Conservation (phyloP, 1,140 invertebrate species). For the Drosophila bifasciata region DNA sequence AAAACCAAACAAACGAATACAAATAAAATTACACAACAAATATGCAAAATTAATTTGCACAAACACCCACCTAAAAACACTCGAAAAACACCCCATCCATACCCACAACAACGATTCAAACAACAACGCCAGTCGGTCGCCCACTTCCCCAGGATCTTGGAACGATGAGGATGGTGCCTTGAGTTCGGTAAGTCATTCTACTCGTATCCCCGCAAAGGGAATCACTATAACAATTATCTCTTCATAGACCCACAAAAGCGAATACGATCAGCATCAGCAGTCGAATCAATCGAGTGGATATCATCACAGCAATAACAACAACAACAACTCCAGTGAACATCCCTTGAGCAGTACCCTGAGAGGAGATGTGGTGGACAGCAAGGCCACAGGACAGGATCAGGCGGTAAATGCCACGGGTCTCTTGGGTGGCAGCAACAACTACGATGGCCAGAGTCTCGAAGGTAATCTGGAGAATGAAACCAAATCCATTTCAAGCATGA, state of each 20-base stretch:
- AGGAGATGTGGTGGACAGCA: conserved; percentile 72
- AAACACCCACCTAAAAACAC: conserved; percentile 28
- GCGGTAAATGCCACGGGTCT: background rate
- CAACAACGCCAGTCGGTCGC: conserved; percentile 69
- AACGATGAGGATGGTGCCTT: conserved; percentile 82
- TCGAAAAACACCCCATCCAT: conserved; percentile 29
- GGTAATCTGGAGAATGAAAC: conserved; percentile 91
- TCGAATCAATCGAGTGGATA: conserved; percentile 56
- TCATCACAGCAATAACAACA: conserved; percentile 49
- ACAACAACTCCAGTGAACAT: conserved; percentile 55
- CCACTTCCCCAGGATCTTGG: conserved; percentile 83
- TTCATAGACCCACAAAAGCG: conserved; percentile 74
- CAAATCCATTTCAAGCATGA: conserved; percentile 87
- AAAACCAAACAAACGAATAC: conserved; percentile 15
- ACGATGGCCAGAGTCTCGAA: conserved; percentile 70
- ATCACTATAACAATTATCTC: background rate
- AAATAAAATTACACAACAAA: conserved; percentile 44
- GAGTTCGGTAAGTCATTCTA: conserved; percentile 70
- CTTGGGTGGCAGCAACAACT: conserved; percentile 30
- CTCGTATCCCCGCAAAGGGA: background rate
- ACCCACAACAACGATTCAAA: conserved; percentile 43
- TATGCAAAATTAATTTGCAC: conserved; percentile 63
- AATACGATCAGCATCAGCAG: conserved; percentile 71
- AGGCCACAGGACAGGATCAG: conserved; percentile 47
- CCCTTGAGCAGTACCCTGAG: conserved; percentile 57